Conservation (phyloP, 2,888 invertebrate genomes). For the Sepiola atlantica region DNA sequence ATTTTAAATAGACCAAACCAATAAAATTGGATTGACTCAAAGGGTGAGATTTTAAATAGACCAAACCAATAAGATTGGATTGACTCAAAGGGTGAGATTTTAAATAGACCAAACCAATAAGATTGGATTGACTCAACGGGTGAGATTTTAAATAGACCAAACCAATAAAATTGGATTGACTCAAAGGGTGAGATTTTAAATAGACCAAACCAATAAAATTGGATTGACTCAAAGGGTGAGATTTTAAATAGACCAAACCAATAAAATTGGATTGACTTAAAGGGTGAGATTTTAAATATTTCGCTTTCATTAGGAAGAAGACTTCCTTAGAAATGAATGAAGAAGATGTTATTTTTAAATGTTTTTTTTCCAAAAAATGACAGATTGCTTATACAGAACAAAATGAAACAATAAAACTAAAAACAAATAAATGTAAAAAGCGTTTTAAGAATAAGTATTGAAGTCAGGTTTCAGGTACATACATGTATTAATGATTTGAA, state of each 20-base stretch:
- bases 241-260: not conserved
- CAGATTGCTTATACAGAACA: too few relatives aligned
- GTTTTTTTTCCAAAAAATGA: too few relatives aligned
- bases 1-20: not conserved
- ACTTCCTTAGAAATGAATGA: not conserved
- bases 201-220: not conserved
- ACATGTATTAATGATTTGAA: too few relatives aligned
- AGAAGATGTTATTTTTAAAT: too few relatives aligned
- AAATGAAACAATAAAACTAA: too few relatives aligned
- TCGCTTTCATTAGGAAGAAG: not conserved
- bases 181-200: not conserved
- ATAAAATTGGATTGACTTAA: not conserved
- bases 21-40: not conserved
- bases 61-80: not conserved
- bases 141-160: not conserved
- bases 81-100: not conserved
- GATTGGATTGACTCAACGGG: not conserved
- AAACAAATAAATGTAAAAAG: too few relatives aligned
- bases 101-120: not conserved
- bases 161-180: not conserved
- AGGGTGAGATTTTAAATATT: not conserved
- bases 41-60: not conserved
- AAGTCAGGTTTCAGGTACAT: too few relatives aligned
- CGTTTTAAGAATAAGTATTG: too few relatives aligned
- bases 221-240: not conserved